Conservation (phyloP, 2,797 vertebrate genomes). For the Halcyon smyrnensis region DNA sequence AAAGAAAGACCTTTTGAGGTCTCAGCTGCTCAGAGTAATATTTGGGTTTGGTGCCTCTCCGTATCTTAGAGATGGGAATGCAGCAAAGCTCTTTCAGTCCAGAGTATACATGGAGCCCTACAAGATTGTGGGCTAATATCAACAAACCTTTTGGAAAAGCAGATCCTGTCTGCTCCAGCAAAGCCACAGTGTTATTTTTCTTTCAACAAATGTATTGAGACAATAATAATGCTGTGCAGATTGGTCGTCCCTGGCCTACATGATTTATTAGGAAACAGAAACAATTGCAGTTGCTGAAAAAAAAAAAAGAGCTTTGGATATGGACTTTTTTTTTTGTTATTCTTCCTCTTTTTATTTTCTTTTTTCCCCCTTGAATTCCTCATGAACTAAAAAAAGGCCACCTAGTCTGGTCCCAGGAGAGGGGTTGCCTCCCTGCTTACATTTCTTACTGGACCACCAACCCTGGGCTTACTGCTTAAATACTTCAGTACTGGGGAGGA, state of each 20-base stretch:
- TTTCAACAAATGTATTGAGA: slow-evolving; percentile 72
- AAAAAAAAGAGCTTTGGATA: neutral
- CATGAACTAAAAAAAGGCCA: slow-evolving; percentile 33
- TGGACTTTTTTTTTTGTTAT: neutral
- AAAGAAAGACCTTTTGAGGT: slow-evolving; percentile 54
- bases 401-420: slow-evolving; percentile 60
- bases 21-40: slow-evolving; percentile 66
- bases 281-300: slow-evolving; percentile 57
- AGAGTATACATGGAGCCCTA: slow-evolving; percentile 66
- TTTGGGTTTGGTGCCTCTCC: slow-evolving; percentile 68
- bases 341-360: neutral
- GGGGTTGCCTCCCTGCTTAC: slow-evolving; percentile 19
- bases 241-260: slow-evolving; percentile 28
- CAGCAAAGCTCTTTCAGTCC: slow-evolving; percentile 63
- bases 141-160: slow-evolving; percentile 73
- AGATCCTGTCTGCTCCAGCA: slow-evolving; percentile 63
- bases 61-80: slow-evolving; percentile 72
- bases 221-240: slow-evolving; percentile 69
- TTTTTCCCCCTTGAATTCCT: neutral
- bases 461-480: neutral
- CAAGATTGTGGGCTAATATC: slow-evolving; percentile 64
- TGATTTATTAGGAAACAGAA: slow-evolving; percentile 72
- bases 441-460: slow-evolving; percentile 49
- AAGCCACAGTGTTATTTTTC: slow-evolving; percentile 67
- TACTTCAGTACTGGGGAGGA: neutral